phyloP scores from a whole-genome alignment of 2,797 vertebrate species.

The Holocentrus rufus region DNA sequence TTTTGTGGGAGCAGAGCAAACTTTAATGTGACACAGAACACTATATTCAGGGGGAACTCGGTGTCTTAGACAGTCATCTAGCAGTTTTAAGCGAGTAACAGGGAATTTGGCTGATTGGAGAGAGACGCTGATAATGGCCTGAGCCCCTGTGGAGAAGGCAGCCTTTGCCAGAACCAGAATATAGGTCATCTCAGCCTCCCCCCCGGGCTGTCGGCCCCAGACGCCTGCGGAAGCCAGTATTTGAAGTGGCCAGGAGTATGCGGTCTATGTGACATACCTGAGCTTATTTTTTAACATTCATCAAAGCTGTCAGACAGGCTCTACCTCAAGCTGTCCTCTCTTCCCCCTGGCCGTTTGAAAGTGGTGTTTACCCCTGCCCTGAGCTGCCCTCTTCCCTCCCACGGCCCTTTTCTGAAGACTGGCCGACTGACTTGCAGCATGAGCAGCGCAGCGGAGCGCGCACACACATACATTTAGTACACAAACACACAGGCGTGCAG shows the following conservation, averaged over 20 bases:
- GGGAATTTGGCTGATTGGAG: slow-evolving; percentile 63
- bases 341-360: slow-evolving; percentile 64
- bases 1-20: not conserved
- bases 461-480: slow-evolving; percentile 32
- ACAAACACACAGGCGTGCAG: not conserved
- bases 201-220: slow-evolving; percentile 49
- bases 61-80: slow-evolving; percentile 10
- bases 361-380: slow-evolving; percentile 70
- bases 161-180: slow-evolving; percentile 76
- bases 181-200: slow-evolving; percentile 77
- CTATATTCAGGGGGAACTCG: slow-evolving; percentile 4
- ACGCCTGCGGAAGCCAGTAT: slow-evolving; percentile 59
- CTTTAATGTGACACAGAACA: slow-evolving; percentile 8
- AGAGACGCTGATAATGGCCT: slow-evolving; percentile 68
- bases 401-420: slow-evolving; percentile 39
- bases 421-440: slow-evolving; percentile 30
- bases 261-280: slow-evolving; percentile 79
- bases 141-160: slow-evolving; percentile 66
- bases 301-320: slow-evolving; percentile 76
- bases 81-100: slow-evolving; percentile 42
- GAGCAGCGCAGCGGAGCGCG: slow-evolving; percentile 35
- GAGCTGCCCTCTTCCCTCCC: slow-evolving; percentile 67
- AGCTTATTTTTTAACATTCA: slow-evolving; percentile 79
- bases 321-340: slow-evolving; percentile 67
- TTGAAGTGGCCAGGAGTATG: slow-evolving; percentile 75